Evolutionary conservation across 2,888 invertebrate genomes (phyloP), one percentile per base, ranked within the genome.

Genomic region (Vanessa cardui): DNA sequence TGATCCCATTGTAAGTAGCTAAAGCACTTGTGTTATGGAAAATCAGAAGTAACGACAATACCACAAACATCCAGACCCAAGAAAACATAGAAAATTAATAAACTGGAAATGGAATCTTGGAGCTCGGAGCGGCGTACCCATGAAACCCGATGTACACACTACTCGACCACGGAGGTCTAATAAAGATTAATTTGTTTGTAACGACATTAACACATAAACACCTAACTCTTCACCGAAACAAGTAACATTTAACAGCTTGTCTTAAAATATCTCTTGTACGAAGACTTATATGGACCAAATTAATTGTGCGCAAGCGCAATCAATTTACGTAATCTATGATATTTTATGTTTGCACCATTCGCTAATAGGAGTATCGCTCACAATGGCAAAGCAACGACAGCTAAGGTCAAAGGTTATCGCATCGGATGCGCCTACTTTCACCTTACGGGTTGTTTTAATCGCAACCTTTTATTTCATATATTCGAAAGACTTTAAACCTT

Each of bases 351-450:
- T 70, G 66, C 72, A 71, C 74, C 71, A 72, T 73, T 73, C 69
- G 68, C 82, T 85, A 84, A 85, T 84, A 84, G 84, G 83, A 83
- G 84, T 84, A 85, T 86, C 76, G 74, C 81, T 86, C 84, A 88
- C 87, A 88, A 86, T 86, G 82, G 83, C 80, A 71, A 70, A 74
- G 76, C 77, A 80, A 76, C 84, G 87, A 88, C 88, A 87, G 87
- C 87, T 87, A 82, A 79, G 82, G 84, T 74, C 85, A 89, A 81
- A 87, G 90, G 89, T 88, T 88, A 90, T 87, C 88, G 84, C 71
- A 70, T 86, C 83, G 83, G 90, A 90, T 88, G 90, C 83, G 85
- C 87, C 85, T 82, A 87, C 89, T 90, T 90, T 89, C 89, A 89
- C 89, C 87, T 76, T 76, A 79, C 81, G 78, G 73, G 73, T 70